These are phyloP conservation scores for Hanleya hanleyi DNA, from an alignment of 2,888 invertebrate genomes.

Conservation along the genomic window DNA sequence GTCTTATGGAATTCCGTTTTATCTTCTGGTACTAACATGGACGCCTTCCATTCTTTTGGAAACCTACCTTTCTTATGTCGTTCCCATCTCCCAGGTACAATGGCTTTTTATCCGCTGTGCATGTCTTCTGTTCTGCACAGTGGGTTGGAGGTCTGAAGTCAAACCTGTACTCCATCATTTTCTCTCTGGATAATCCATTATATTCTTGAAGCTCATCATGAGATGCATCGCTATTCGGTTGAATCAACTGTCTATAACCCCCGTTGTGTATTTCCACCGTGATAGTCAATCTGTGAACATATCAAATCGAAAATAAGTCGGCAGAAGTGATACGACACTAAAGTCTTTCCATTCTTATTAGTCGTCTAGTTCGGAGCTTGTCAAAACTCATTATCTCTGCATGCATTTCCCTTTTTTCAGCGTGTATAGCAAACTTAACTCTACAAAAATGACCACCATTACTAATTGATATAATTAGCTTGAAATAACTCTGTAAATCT, in stretches of 20 bases:
- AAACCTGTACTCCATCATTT: neutral
- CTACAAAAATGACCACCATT: too few relatives aligned
- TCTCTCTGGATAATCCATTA: neutral
- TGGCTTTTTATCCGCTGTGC: neutral
- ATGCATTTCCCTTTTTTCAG: too few relatives aligned
- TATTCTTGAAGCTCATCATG: neutral
- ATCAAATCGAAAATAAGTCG: too few relatives aligned
- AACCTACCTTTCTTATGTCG: neutral
- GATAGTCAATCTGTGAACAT: neutral
- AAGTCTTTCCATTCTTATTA: too few relatives aligned
- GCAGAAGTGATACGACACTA: too few relatives aligned
- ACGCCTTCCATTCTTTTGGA: neutral
- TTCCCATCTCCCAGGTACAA: neutral
- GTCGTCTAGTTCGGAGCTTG: too few relatives aligned
- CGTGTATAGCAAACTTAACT: too few relatives aligned
- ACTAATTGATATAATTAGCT: too few relatives aligned
- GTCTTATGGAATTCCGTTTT: too few relatives aligned
- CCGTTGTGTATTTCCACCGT: neutral
- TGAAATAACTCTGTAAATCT: too few relatives aligned
- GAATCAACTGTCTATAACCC: neutral
- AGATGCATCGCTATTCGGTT: neutral
- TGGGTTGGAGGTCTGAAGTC: neutral
- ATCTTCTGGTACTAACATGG: too few relatives aligned
- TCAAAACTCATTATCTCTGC: too few relatives aligned
- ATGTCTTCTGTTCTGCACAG: neutral